Percentiles rank a stretch among this genome's conserved stretches.
Conservation (phyloP, 2,888 invertebrate species). For the Synergus itoensis region DNA sequence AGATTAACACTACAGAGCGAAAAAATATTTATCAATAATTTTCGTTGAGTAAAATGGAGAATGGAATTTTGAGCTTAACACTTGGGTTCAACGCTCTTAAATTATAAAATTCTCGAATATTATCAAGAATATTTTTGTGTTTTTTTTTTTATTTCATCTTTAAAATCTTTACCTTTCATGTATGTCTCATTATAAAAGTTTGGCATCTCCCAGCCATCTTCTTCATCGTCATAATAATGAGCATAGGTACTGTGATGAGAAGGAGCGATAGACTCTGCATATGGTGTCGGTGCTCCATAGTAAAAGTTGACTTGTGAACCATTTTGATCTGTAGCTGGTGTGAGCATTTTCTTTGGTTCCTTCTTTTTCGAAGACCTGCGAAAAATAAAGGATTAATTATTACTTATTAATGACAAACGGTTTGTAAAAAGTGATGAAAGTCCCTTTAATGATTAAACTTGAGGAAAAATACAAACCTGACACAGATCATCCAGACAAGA, state of each 20-base stretch:
- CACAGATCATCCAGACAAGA: constrained; percentile 98
- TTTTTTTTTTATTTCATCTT: too few species aligned
- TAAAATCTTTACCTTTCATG: constrained; percentile 87
- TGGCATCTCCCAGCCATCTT: constrained; percentile 98
- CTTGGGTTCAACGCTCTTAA: too few species aligned
- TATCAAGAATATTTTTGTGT: too few species aligned
- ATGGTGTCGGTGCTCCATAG: constrained; percentile 96
- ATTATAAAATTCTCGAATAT: too few species aligned
- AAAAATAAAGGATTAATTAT: constrained; percentile 42
- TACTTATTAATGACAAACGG: background rate
- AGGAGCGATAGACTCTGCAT: constrained; percentile 96
- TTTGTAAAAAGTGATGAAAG: background rate
- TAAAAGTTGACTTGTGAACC: constrained; percentile 98
- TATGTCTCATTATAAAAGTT: constrained; percentile 98
- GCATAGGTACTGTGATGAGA: constrained; percentile 97
- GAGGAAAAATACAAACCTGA: constrained; percentile 80
- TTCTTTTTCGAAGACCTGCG: constrained; percentile 89
- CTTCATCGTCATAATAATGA: constrained; percentile 97
- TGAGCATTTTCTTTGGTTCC: constrained; percentile 94
- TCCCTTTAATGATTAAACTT: background rate
- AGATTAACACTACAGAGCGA: too few species aligned
- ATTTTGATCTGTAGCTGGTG: constrained; percentile 93
- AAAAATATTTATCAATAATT: too few species aligned
- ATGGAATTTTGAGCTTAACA: too few species aligned
- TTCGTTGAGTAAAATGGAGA: too few species aligned